A percentile compares a stretch with the other conserved stretches of the same genome.
Evolutionary conservation across 2,113 vertebrate species (phyloP).

Genomic region (Alethe castanea): DNA sequence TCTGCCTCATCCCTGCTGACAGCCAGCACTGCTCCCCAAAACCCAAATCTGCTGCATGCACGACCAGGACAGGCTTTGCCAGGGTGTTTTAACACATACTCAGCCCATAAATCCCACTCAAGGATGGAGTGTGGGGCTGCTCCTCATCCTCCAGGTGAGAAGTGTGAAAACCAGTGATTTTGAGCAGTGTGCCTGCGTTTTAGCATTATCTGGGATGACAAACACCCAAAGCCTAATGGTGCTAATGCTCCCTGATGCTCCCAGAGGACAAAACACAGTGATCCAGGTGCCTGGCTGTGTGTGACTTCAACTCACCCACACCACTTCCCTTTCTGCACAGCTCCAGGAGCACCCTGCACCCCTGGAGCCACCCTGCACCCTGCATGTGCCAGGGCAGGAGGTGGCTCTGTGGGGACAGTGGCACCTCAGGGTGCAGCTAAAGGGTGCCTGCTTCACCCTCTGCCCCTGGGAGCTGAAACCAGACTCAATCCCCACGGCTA

Average conservation of each 20-base stretch:
- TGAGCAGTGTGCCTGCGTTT: neutral
- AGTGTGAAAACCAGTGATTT: rapidly evolving
- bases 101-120: neutral
- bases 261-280: neutral
- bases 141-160: neutral
- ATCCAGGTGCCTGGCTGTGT: rapidly evolving
- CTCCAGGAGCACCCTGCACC: rapidly evolving
- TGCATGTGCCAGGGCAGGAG: neutral
- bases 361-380: neutral
- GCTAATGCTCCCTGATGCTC: neutral
- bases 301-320: neutral
- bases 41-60: rapidly evolving
- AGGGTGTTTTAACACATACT: neutral
- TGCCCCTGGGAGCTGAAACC: neutral
- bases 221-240: neutral
- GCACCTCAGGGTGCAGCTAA: neutral
- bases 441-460: neutral
- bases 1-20: neutral
- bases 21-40: neutral
- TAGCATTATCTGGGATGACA: rapidly evolving
- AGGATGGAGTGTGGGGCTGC: rapidly evolving
- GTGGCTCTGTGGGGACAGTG: rapidly evolving
- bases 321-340: rapidly evolving
- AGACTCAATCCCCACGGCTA: rapidly evolving
- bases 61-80: rapidly evolving